These are phyloP conservation scores for Drosophila kanapiae DNA, from an alignment of 1,140 invertebrate species.

Conservation along the genomic window DNA sequence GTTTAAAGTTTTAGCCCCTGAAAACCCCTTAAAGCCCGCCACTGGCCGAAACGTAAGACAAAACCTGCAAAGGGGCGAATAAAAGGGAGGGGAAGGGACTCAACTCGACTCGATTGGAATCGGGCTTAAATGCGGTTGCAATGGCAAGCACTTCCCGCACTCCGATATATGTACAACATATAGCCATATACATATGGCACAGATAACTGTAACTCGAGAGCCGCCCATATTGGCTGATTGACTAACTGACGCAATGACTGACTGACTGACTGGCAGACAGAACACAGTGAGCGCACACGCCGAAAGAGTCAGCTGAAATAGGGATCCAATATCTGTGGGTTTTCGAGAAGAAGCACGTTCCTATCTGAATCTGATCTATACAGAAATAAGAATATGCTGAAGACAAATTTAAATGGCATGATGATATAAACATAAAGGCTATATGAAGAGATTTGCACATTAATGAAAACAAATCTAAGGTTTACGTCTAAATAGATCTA, in stretches of 20 bases:
- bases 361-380: constrained; percentile 20
- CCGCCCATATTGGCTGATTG: constrained; percentile 37
- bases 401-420: not conserved
- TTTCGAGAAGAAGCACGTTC: constrained; percentile 33
- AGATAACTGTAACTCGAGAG: constrained; percentile 68
- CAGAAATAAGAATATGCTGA: constrained; percentile 11
- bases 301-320: constrained; percentile 7
- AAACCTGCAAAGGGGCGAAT: constrained; percentile 29
- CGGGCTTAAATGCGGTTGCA: constrained; percentile 50
- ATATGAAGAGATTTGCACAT: not conserved
- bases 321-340: constrained; percentile 29
- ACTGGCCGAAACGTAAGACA: constrained; percentile 36
- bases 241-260: constrained; percentile 49
- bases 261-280: constrained; percentile 21
- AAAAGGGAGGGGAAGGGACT: constrained; percentile 16
- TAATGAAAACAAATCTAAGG: not conserved
- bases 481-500: too few relatives aligned
- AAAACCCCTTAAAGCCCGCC: not conserved
- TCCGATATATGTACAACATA: constrained; percentile 3
- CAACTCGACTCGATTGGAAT: constrained; percentile 2
- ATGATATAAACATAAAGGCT: not conserved
- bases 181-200: constrained; percentile 1
- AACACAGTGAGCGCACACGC: constrained; percentile 36
- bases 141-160: constrained; percentile 11
- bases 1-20: not conserved